Evolutionary conservation across 1,140 invertebrate genomes (phyloP).

Genomic region (Euura saliciscinereae): DNA sequence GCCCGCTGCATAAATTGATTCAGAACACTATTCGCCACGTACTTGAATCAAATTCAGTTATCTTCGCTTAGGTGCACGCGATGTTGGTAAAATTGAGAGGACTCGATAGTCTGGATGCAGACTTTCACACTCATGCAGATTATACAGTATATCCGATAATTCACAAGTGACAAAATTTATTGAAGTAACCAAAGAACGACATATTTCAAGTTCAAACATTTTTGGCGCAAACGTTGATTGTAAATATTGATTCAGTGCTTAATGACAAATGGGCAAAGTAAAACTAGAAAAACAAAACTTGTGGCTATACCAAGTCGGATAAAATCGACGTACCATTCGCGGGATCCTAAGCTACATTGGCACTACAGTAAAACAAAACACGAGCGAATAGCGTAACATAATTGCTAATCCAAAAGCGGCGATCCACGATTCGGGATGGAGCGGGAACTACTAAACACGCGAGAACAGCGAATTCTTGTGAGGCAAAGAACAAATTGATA

Average conservation of each 20-base stretch:
- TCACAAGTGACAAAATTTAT: background rate
- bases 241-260: background rate
- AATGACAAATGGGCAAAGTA: too few species aligned
- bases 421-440: background rate
- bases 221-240: background rate
- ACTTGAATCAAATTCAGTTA: too few species aligned
- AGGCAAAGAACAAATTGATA: background rate
- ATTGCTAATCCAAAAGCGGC: background rate
- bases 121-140: background rate
- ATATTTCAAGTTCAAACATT: background rate
- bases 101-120: background rate
- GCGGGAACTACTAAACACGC: background rate
- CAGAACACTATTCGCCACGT: background rate
- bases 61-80: too few species aligned
- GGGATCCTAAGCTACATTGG: background rate
- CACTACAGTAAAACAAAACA: background rate
- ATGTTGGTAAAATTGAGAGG: too few species aligned
- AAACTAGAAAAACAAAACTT: too few species aligned
- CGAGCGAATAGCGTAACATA: background rate
- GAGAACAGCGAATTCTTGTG: background rate
- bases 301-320: too few species aligned
- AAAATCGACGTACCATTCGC: too few species aligned
- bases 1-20: slow-evolving; percentile 58
- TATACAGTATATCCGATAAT: too few species aligned
- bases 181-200: background rate